These are phyloP conservation scores for Cavia porcellus DNA, from an alignment of 2,113 vertebrate species.

Conservation along the genomic window DNA sequence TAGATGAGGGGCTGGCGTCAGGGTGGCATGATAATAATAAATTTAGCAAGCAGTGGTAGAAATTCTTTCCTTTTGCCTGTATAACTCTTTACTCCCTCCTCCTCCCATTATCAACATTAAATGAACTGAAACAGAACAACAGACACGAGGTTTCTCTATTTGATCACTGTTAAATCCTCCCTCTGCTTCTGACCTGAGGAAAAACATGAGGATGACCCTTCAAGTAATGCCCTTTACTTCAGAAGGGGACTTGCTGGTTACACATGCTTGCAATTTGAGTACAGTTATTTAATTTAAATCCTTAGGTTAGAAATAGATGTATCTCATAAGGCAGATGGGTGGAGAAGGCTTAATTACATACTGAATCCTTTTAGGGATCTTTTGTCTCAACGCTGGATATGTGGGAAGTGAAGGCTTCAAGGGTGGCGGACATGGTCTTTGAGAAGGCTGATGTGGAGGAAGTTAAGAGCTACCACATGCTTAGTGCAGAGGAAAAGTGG, in stretches of 20 bases:
- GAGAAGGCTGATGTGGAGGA: background rate
- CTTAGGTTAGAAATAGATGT: slow-evolving; percentile 39
- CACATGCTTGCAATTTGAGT: slow-evolving; percentile 5
- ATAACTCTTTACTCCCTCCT: slow-evolving; percentile 27
- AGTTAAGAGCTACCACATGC: background rate
- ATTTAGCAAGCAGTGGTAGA: slow-evolving; percentile 65
- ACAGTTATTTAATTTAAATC: background rate
- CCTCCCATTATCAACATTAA: slow-evolving; percentile 45
- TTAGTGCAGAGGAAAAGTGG: background rate
- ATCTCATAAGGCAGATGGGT: slow-evolving; percentile 71
- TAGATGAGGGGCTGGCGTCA: slow-evolving; percentile 16
- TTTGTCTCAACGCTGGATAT: slow-evolving; percentile 6
- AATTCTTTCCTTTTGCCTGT: slow-evolving; percentile 28
- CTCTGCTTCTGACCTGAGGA: slow-evolving; percentile 71
- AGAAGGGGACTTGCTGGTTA: slow-evolving; percentile 58
- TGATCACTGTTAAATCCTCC: slow-evolving; percentile 49
- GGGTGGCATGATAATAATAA: slow-evolving; percentile 34
- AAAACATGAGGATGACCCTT: slow-evolving; percentile 55
- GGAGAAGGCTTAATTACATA: slow-evolving; percentile 66
- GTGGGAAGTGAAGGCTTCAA: background rate
- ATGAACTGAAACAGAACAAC: slow-evolving; percentile 24
- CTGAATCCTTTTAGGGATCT: slow-evolving; percentile 46
- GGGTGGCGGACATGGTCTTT: background rate
- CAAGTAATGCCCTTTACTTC: slow-evolving; percentile 39
- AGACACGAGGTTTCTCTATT: slow-evolving; percentile 46